These are phyloP conservation scores for Eumaeus atala DNA, from an alignment of 1,140 invertebrate species.

Conservation along the genomic window DNA sequence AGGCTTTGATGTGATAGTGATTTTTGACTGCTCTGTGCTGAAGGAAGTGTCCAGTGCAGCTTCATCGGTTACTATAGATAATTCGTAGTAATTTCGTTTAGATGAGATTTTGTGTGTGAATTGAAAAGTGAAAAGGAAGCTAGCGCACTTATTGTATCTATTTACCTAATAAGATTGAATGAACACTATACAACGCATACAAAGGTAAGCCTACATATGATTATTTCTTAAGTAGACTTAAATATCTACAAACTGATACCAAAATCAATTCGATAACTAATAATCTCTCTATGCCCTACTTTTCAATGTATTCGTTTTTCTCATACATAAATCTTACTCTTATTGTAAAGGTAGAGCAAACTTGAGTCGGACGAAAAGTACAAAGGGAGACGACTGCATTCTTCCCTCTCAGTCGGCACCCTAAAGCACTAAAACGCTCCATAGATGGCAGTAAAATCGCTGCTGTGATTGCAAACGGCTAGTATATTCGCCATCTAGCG, in stretches of 20 bases:
- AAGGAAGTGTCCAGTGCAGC: too few species aligned
- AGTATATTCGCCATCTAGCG: conserved; percentile 71
- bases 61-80: too few species aligned
- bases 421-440: conserved; percentile 66
- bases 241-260: neutral
- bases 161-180: conserved; percentile 12
- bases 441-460: conserved; percentile 72
- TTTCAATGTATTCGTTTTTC: conserved; percentile 2
- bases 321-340: neutral
- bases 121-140: conserved; percentile 3
- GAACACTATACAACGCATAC: too few species aligned
- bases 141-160: neutral
- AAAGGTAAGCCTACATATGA: too few species aligned
- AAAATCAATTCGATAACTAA: neutral
- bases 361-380: conserved; percentile 22
- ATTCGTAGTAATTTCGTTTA: too few species aligned
- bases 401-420: conserved; percentile 35
- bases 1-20: too few species aligned
- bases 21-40: too few species aligned
- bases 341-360: conserved; percentile 27
- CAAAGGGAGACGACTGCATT: conserved; percentile 24
- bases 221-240: neutral
- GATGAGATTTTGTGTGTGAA: too few species aligned
- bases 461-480: conserved; percentile 59
- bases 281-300: neutral